Conservation (phyloP, 2,797 vertebrate genomes). For the Erethizon dorsatum region DNA sequence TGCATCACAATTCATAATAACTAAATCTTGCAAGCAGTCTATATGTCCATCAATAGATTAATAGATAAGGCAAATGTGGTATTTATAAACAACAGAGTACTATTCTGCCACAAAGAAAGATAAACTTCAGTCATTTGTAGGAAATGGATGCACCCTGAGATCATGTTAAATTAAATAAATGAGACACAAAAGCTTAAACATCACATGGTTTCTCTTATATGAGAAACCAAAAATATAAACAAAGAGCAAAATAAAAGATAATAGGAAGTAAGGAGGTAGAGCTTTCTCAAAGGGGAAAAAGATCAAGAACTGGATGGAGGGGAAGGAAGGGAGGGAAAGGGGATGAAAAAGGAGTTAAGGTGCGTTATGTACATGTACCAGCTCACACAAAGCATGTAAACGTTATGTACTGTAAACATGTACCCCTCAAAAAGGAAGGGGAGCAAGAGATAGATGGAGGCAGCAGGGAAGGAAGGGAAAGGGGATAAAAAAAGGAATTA, state of each 20-base stretch:
- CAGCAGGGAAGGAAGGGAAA: background rate
- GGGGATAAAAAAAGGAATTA: background rate
- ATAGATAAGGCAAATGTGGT: background rate
- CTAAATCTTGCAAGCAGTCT: background rate
- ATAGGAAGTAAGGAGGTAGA: background rate
- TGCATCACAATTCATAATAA: background rate
- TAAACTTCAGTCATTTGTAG: background rate
- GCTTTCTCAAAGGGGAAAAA: background rate
- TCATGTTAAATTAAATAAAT: background rate
- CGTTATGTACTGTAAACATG: background rate
- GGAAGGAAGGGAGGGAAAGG: background rate
- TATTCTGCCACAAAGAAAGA: background rate
- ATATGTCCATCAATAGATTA: background rate
- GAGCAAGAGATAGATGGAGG: background rate
- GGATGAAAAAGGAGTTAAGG: background rate
- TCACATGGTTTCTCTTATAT: background rate
- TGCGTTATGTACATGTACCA: background rate
- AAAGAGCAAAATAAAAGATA: background rate
- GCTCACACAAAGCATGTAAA: background rate
- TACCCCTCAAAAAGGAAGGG: background rate
- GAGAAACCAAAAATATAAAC: background rate
- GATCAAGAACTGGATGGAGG: background rate
- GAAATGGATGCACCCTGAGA: background rate
- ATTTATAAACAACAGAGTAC: background rate
- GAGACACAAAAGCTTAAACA: background rate